Evolutionary conservation across 2,888 invertebrate species (phyloP).

Genomic region (Leptinotarsa peninsularis): DNA sequence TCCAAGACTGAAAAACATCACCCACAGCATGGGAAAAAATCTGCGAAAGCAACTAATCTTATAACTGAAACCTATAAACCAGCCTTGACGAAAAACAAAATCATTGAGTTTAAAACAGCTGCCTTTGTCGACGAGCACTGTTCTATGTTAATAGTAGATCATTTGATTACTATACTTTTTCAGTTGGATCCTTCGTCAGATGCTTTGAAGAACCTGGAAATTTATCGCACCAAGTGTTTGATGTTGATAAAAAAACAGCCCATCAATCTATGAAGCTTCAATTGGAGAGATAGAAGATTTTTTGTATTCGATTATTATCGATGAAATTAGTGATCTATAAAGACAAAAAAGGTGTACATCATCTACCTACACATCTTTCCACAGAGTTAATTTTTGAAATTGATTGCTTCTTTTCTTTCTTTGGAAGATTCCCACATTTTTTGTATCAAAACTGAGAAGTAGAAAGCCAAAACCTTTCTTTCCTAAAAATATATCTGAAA

Average conservation of each 20-base stretch:
- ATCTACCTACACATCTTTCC: too few relatives aligned
- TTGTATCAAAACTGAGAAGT: too few relatives aligned
- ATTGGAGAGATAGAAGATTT: conserved; percentile 19
- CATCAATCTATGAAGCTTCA: conserved; percentile 34
- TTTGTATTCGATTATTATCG: conserved; percentile 21
- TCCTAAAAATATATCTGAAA: too few relatives aligned
- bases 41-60: background rate
- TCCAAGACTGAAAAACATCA: background rate
- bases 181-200: conserved; percentile 37
- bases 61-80: background rate
- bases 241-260: conserved; percentile 44
- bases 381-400: too few relatives aligned
- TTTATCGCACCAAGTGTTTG: conserved; percentile 46
- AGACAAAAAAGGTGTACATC: background rate
- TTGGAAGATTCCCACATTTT: too few relatives aligned
- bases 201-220: conserved; percentile 30
- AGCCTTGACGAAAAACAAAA: conserved; percentile 26
- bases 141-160: conserved; percentile 36
- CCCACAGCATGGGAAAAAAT: background rate
- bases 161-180: conserved; percentile 28
- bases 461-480: too few relatives aligned
- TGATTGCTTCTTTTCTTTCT: too few relatives aligned
- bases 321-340: conserved; percentile 23
- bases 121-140: conserved; percentile 41
- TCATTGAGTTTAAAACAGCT: conserved; percentile 32